Evolutionary conservation across 2,113 vertebrate species (phyloP).

Genomic region (Tragelaphus buxtoni): DNA sequence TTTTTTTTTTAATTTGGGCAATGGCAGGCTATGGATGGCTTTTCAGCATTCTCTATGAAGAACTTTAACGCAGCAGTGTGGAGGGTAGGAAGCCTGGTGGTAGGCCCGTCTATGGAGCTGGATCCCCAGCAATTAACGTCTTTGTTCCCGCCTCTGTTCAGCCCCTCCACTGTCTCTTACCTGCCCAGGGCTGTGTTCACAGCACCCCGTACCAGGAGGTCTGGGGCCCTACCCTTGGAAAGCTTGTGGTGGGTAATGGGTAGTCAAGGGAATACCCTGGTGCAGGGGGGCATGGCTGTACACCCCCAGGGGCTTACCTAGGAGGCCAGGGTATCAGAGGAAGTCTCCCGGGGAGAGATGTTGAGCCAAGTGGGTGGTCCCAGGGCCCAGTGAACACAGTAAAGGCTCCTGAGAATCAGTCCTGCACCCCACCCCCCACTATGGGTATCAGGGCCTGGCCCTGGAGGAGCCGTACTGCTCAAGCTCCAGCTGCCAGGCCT

Average conservation of each 20-base stretch:
- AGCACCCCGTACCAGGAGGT: too few relatives aligned
- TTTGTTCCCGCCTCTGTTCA: background rate
- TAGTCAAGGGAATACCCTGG: background rate
- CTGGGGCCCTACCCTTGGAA: background rate
- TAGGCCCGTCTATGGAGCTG: background rate
- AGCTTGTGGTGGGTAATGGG: background rate
- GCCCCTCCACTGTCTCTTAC: background rate
- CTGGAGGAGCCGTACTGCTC: background rate
- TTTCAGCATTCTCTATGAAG: background rate
- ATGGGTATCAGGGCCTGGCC: background rate
- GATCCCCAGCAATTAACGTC: background rate
- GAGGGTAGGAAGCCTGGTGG: background rate
- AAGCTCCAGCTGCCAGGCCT: background rate
- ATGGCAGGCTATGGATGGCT: background rate
- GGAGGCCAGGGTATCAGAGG: background rate
- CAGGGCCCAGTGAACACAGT: background rate
- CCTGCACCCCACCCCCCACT: background rate
- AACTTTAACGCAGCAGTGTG: background rate
- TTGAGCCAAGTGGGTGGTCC: background rate
- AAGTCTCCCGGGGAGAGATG: background rate
- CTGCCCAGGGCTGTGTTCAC: background rate
- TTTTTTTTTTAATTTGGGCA: background rate
- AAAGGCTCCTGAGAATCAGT: background rate
- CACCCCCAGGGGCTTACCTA: background rate
- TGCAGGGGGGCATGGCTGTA: too few relatives aligned